Percentiles rank a stretch among this genome's conserved stretches.
Conservation (phyloP, 2,113 vertebrate species). For the Trichechus manatus region DNA sequence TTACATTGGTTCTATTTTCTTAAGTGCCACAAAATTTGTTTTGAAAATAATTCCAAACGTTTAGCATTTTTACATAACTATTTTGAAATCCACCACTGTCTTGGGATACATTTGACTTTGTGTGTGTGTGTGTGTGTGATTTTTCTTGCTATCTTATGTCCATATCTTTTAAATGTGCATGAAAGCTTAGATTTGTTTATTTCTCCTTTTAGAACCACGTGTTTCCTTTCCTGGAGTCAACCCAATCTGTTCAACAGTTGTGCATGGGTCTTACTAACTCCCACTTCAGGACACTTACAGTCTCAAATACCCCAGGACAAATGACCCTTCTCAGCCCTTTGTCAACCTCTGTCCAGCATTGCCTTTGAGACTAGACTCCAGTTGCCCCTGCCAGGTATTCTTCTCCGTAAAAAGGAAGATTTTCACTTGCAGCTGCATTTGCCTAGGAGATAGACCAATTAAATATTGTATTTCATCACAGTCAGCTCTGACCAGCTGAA, state of each 20-base stretch:
- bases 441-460: neutral
- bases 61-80: neutral
- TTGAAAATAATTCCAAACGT: slow-evolving; percentile 8
- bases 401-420: neutral
- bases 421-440: neutral
- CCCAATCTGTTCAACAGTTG: neutral
- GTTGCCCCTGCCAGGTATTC: neutral
- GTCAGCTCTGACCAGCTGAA: neutral
- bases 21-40: neutral
- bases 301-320: neutral
- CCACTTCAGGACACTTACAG: neutral
- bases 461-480: neutral
- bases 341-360: neutral
- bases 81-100: neutral
- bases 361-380: neutral
- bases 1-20: neutral
- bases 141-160: neutral
- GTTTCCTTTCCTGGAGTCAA: neutral
- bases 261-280: neutral
- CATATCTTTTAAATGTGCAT: neutral
- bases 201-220: neutral
- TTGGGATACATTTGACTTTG: neutral
- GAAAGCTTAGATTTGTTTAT: neutral
- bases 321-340: neutral
- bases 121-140: neutral